phyloP scores from a whole-genome alignment of 2,888 invertebrate species.

The Lamproptera curius region DNA sequence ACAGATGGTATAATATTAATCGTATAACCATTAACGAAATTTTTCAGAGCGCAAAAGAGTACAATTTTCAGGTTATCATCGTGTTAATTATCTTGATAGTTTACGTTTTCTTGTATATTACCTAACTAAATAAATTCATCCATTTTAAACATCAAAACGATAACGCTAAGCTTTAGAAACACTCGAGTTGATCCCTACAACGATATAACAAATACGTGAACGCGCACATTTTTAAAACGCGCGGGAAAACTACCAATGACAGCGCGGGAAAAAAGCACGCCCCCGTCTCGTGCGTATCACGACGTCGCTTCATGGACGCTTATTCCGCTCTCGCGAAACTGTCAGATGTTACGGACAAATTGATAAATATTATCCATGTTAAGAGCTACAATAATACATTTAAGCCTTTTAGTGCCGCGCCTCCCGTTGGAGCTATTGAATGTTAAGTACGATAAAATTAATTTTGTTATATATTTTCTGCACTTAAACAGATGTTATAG shows the following conservation, averaged over 20 bases:
- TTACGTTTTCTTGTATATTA: too few species aligned
- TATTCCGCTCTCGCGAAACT: conserved; percentile 39
- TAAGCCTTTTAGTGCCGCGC: conserved; percentile 48
- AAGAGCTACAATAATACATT: conserved; percentile 44
- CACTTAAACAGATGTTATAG: too few species aligned
- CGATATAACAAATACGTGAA: conserved; percentile 38
- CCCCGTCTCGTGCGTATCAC: conserved; percentile 61
- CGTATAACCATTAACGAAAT: too few species aligned
- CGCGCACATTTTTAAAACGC: conserved; percentile 24
- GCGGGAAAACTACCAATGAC: conserved; percentile 41
- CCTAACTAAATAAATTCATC: too few species aligned
- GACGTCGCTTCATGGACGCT: conserved; percentile 36
- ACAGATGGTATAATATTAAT: too few species aligned
- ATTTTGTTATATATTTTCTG: too few species aligned
- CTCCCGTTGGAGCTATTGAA: conserved; percentile 36
- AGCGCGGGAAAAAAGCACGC: conserved; percentile 44
- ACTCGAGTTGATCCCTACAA: conserved; percentile 16
- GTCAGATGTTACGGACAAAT: conserved; percentile 38
- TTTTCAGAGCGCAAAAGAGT: too few species aligned
- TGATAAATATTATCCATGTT: conserved; percentile 34
- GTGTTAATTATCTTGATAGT: too few species aligned
- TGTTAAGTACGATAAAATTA: too few species aligned
- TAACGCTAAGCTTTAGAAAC: neutral
- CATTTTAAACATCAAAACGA: too few species aligned
- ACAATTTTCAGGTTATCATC: too few species aligned